These are phyloP conservation scores for Steatornis caripensis DNA, from an alignment of 2,113 vertebrate genomes.

Conservation along the genomic window DNA sequence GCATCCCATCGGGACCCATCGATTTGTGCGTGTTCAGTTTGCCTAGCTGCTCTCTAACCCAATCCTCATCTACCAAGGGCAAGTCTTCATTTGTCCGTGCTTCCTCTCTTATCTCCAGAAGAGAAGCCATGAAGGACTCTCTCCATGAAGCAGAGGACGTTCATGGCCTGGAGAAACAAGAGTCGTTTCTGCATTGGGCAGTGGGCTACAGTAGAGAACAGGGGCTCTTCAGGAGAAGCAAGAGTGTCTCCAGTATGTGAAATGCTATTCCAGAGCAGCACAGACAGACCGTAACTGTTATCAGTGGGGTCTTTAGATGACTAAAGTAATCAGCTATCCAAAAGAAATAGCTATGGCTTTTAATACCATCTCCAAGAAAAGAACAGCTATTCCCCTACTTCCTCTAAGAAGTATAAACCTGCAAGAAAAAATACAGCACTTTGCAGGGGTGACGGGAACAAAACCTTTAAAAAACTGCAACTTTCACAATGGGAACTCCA, in stretches of 20 bases:
- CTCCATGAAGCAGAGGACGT: neutral
- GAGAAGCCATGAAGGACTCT: no score
- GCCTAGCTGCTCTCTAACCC: no score
- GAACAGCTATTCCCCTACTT: neutral
- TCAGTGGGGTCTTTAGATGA: neutral
- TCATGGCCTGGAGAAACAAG: neutral
- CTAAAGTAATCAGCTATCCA: neutral
- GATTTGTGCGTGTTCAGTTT: no score
- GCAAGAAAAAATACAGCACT: neutral
- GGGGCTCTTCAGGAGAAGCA: neutral
- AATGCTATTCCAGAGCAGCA: neutral
- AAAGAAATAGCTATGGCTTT: neutral
- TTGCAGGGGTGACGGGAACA: no score
- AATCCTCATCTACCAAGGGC: no score
- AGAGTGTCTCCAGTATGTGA: neutral
- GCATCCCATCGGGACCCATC: no score
- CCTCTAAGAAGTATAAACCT: neutral
- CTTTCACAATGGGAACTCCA: neutral
- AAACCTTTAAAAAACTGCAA: neutral
- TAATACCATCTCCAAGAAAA: neutral
- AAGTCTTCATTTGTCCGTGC: no score
- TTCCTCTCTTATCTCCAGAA: no score
- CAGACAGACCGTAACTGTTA: neutral
- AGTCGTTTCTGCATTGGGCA: accelerated
- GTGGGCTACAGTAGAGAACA: neutral